phyloP scores from a whole-genome alignment of 2,113 vertebrate genomes.

The Tachuris rubrigastra region DNA sequence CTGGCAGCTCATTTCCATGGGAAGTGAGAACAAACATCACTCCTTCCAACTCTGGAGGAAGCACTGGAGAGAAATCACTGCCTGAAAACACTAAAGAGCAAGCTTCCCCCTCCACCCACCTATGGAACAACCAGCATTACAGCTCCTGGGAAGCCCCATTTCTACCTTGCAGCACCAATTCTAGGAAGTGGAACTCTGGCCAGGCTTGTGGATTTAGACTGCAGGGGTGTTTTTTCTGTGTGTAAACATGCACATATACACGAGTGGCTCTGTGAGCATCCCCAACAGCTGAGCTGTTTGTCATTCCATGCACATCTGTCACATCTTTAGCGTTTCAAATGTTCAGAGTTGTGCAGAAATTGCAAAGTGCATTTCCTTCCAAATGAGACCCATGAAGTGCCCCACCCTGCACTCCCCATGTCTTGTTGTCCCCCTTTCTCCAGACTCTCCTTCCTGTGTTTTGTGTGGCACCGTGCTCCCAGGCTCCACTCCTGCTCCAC shows the following conservation, averaged over 20 bases:
- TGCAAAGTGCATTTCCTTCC: neutral
- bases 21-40: neutral
- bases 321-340: neutral
- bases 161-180: neutral
- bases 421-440: accelerated
- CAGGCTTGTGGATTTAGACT: neutral
- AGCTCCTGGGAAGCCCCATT: neutral
- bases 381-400: neutral
- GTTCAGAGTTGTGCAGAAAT: neutral
- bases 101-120: neutral
- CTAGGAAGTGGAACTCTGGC: neutral
- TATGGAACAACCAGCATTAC: neutral
- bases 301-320: neutral
- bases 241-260: accelerated
- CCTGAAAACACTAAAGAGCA: neutral
- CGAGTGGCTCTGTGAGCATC: accelerated
- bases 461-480: neutral
- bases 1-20: neutral
- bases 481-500: neutral
- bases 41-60: neutral
- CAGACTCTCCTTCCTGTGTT: too few relatives aligned
- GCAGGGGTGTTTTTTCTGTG: neutral
- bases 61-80: neutral
- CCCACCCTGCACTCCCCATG: neutral
- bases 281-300: neutral